A percentile compares a stretch with the other conserved stretches of the same genome.
Evolutionary conservation across 2,797 vertebrate genomes (phyloP).

Genomic region (Meriones psammophilus): DNA sequence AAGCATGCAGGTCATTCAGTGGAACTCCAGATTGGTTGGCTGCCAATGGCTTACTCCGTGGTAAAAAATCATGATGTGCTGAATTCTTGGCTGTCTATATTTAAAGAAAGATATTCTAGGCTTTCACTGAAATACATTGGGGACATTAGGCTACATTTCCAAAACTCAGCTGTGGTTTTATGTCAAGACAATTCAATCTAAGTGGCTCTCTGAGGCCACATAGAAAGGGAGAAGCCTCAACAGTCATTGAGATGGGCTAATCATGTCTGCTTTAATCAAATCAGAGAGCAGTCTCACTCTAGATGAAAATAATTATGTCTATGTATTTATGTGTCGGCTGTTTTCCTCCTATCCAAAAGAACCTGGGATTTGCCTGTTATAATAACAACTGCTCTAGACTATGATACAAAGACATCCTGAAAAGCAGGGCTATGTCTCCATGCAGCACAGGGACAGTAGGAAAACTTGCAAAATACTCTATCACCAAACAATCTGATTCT

Average conservation of each 20-base stretch:
- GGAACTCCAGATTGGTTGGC: slow-evolving; percentile 17
- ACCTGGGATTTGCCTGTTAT: background rate
- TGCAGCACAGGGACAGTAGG: background rate
- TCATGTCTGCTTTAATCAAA: slow-evolving; percentile 63
- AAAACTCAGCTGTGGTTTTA: slow-evolving; percentile 55
- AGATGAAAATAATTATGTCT: slow-evolving; percentile 69
- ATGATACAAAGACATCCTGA: slow-evolving; percentile 11
- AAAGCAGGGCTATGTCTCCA: background rate
- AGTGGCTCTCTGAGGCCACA: slow-evolving; percentile 30
- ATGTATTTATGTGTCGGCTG: slow-evolving; percentile 53
- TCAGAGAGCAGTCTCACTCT: slow-evolving; percentile 52
- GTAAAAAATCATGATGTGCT: slow-evolving; percentile 5
- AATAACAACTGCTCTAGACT: slow-evolving; percentile 30
- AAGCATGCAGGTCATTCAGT: slow-evolving; percentile 19
- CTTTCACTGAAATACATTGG: background rate
- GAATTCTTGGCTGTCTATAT: background rate
- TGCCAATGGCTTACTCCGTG: background rate
- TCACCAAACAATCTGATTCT: slow-evolving; percentile 16
- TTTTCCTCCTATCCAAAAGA: slow-evolving; percentile 52
- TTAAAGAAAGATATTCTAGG: background rate
- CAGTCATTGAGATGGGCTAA: slow-evolving; percentile 44
- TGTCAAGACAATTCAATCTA: slow-evolving; percentile 52
- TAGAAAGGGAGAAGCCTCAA: slow-evolving; percentile 52
- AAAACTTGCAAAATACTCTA: slow-evolving; percentile 49
- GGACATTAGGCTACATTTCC: slow-evolving; percentile 50